A percentile compares a stretch with the other conserved stretches of the same genome.
Evolutionary conservation across 1,140 invertebrate genomes (phyloP).

Genomic region (Mizuhopecten yessoensis): DNA sequence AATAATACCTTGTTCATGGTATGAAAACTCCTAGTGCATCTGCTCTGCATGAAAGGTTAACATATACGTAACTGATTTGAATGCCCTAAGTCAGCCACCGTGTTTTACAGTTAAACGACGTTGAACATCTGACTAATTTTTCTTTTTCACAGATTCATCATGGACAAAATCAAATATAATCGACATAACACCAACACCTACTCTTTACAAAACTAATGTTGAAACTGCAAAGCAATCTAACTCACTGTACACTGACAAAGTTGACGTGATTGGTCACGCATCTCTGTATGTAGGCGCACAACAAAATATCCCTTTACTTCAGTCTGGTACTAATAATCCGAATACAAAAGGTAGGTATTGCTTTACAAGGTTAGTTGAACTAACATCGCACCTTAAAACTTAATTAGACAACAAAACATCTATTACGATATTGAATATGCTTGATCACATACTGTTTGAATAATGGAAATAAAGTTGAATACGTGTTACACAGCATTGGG

Average conservation of each 20-base stretch:
- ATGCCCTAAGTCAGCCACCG: background rate
- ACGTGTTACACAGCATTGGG: no score
- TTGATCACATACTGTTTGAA: no score
- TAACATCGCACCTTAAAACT: background rate
- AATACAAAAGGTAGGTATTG: background rate
- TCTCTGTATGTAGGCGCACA: background rate
- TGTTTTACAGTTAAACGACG: background rate
- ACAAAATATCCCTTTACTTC: background rate
- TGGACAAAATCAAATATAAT: background rate
- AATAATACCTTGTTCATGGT: no score
- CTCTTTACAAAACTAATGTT: background rate
- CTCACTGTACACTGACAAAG: background rate
- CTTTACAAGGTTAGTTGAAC: background rate
- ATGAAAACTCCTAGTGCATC: no score
- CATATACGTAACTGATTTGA: background rate
- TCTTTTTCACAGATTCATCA: conserved; percentile 13
- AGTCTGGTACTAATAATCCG: background rate
- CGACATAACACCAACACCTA: background rate
- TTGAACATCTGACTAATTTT: conserved; percentile 15
- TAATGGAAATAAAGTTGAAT: no score
- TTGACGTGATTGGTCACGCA: background rate
- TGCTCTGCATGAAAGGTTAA: no score
- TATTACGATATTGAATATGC: no score
- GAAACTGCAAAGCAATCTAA: background rate
- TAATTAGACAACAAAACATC: no score